These are phyloP conservation scores for Nothocercus nigrocapillus DNA, from an alignment of 2,113 vertebrate genomes.

Conservation along the genomic window DNA sequence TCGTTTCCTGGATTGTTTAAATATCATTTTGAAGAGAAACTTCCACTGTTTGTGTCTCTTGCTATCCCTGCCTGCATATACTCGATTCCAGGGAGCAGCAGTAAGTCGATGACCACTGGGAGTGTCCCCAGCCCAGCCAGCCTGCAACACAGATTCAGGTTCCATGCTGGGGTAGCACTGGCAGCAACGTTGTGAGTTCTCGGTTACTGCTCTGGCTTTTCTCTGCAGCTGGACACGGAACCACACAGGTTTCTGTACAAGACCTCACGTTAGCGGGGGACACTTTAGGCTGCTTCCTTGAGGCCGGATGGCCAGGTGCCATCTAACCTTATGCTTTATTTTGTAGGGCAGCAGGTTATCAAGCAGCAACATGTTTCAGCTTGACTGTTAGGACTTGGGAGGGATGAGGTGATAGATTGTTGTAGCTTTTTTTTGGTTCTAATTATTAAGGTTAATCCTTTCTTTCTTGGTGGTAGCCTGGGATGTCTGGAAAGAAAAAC, in stretches of 20 bases:
- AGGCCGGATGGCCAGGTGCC: background rate
- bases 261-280: background rate
- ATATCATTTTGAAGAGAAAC: background rate
- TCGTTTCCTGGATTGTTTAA: background rate
- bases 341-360: fast-evolving
- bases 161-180: background rate
- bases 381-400: fast-evolving
- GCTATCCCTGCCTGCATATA: background rate
- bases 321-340: background rate
- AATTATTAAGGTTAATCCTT: background rate
- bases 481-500: background rate
- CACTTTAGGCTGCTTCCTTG: background rate
- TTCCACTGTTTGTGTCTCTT: background rate
- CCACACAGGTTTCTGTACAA: background rate
- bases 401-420: background rate
- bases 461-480: background rate
- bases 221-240: fast-evolving
- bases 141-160: background rate
- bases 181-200: background rate
- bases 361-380: background rate
- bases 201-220: background rate
- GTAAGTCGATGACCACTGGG: background rate
- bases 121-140: background rate
- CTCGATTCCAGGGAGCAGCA: background rate
- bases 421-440: background rate